Base-by-base conservation (phyloP, 2,113 vertebrate genomes). In the Corythaeola cristata region DNA sequence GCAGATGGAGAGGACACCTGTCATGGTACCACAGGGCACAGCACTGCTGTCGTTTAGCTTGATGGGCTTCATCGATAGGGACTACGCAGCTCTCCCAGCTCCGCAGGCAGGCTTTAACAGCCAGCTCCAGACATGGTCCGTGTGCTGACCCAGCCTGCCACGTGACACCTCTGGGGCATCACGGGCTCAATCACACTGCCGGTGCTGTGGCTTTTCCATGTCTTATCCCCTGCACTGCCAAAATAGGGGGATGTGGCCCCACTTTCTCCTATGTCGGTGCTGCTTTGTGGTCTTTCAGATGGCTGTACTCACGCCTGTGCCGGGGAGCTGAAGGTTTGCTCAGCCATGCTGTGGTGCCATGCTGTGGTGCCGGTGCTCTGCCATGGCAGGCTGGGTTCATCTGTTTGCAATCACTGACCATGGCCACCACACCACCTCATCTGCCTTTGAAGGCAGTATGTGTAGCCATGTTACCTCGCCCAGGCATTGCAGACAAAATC, bases 51-150 rank as follows among this genome's bases (percentile, higher is more conserved):
- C 62, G 41, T 63, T 59, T 17, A 35, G 37, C 52, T 6, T 5
- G 3, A 17, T 0, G 1, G 55, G 17, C 63, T 56, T 19, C 0
- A 0, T 5, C 0, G 0, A 9, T 3, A 33, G 52, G 33, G 58
- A 55, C 37, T 20, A 13, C 13, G 49, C 50, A 85, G 60, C 28
- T 72, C 62, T 55, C n/a, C 14, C 21, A 20, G 13, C 47, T 27
- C 66, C 41, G 45, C 41, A 16, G 49, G 32, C 71, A 78, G 78
- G 23, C 56, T 83, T 33, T 50, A 27, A 11, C 23, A 74, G 55
- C 10, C 67, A 84, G 76, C 20, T 44, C 56, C 52, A 37, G 49
- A 5, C n/a, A n/a, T 47, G 35, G 55, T 1, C 37, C 2, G 0
- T 3, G 9, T 1, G 0, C 45, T 41, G 50, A 16, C 22, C 39